These are phyloP conservation scores for Heliocidaris erythrogramma DNA, from an alignment of 35 echinoderm and acorn worm species.

Conservation along the genomic window DNA sequence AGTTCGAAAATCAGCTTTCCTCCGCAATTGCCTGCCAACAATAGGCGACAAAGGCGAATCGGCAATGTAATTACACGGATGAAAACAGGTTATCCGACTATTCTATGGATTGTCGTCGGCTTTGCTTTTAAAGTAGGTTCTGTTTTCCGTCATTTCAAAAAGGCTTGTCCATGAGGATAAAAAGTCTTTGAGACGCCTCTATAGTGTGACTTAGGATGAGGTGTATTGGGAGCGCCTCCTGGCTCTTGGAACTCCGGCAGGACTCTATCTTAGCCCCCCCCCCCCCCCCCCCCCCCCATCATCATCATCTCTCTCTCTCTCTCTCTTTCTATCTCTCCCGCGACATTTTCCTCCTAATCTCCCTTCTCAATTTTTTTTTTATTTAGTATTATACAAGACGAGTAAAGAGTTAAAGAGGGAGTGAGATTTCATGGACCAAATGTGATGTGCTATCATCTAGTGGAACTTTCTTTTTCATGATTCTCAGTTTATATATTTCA, in stretches of 20 bases:
- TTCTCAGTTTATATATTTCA: no score
- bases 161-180: background rate
- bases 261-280: background rate
- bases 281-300: background rate
- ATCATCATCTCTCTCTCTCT: background rate
- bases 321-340: background rate
- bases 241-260: background rate
- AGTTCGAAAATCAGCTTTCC: conserved; percentile 21
- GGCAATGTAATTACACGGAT: conserved; percentile 22
- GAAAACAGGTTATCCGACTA: background rate
- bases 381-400: no score
- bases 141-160: background rate
- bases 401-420: no score
- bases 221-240: background rate
- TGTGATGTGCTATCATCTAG: no score
- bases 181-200: background rate
- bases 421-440: no score
- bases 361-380: background rate
- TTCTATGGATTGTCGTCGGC: background rate
- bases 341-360: background rate
- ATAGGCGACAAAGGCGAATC: conserved; percentile 25
- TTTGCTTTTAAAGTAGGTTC: conserved; percentile 8
- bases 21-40: conserved; percentile 12
- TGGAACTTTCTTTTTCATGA: no score
- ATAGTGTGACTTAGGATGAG: background rate